Percentiles rank a stretch among this genome's conserved stretches.
These are phyloP conservation scores for Ceratotherium simum DNA, from an alignment of 2,113 vertebrate species.

Conservation along the genomic window DNA sequence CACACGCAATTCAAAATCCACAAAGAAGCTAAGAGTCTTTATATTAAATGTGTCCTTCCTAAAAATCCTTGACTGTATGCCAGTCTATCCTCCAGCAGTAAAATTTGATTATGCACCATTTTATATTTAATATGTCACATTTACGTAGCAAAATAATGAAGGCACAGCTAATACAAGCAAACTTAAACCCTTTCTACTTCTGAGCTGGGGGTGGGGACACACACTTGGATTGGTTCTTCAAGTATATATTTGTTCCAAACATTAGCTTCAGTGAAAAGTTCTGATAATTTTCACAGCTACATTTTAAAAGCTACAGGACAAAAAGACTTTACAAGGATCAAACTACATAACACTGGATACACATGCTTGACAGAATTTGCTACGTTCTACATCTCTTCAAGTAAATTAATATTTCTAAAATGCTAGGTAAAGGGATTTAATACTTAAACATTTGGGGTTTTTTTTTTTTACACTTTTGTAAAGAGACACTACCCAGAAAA, in stretches of 20 bases:
- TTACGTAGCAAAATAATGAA: conserved; percentile 79
- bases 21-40: conserved; percentile 70
- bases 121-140: conserved; percentile 72
- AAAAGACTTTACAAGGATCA: conserved; percentile 68
- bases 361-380: conserved; percentile 70
- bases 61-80: conserved; percentile 58
- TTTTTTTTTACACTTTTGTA: conserved; percentile 35
- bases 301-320: conserved; percentile 73
- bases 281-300: conserved; percentile 68
- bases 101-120: conserved; percentile 74
- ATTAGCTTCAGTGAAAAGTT: conserved; percentile 71
- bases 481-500: conserved; percentile 64
- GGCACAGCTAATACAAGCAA: conserved; percentile 78
- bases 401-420: conserved; percentile 68
- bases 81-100: conserved; percentile 56
- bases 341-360: conserved; percentile 49
- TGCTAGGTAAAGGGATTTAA: conserved; percentile 45
- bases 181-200: conserved; percentile 74
- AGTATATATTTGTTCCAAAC: conserved; percentile 66
- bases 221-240: conserved; percentile 67
- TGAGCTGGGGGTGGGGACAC: conserved; percentile 61
- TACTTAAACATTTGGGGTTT: conserved; percentile 55
- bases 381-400: conserved; percentile 69
- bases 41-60: conserved; percentile 55
- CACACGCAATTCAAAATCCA: conserved; percentile 74